Evolutionary conservation across 2,797 vertebrate species (phyloP).

Genomic region (Prunella strophiata): DNA sequence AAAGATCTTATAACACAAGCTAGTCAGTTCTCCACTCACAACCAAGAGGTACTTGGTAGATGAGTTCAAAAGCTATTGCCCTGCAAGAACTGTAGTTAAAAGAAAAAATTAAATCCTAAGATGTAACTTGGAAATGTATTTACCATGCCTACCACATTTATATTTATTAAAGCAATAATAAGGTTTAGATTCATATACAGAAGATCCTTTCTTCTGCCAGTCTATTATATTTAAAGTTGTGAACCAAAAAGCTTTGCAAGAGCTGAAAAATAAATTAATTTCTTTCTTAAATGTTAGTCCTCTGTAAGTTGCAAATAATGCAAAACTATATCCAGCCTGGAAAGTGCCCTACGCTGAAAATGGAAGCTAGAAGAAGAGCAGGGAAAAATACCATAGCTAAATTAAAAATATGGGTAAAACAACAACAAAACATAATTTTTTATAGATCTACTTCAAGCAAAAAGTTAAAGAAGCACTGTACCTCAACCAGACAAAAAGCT

Average conservation of each 20-base stretch:
- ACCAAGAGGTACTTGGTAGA: background rate
- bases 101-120: background rate
- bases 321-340: background rate
- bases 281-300: background rate
- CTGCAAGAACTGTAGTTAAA: background rate
- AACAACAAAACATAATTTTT: background rate
- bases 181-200: background rate
- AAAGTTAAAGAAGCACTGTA: background rate
- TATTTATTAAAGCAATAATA: conserved; percentile 6
- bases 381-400: background rate
- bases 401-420: background rate
- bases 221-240: background rate
- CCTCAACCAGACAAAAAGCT: background rate
- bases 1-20: background rate
- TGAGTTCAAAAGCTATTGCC: background rate
- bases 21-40: background rate
- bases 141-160: background rate
- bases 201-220: background rate
- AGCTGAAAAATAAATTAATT: background rate
- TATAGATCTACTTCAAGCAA: background rate
- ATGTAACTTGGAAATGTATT: background rate
- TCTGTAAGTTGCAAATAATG: background rate
- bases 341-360: background rate
- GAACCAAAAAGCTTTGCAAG: background rate
- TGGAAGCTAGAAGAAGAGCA: background rate